These are phyloP conservation scores for Drosophila serrata DNA, from an alignment of 1,140 invertebrate genomes.

Conservation along the genomic window DNA sequence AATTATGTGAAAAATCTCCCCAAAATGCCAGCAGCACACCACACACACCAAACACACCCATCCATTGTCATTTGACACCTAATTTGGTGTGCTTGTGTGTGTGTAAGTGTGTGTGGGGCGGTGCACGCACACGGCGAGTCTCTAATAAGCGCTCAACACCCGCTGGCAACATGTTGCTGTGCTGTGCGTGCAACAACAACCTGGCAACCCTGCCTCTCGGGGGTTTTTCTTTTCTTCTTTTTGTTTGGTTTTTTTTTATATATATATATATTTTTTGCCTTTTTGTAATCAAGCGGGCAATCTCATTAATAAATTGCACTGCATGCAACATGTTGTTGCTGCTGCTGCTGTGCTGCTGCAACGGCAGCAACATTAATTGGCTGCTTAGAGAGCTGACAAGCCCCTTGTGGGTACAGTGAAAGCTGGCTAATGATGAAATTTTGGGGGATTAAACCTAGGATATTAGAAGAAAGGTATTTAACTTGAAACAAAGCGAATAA, in stretches of 20 bases:
- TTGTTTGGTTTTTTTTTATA: background rate
- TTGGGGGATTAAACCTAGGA: background rate
- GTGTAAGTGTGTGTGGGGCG: slow-evolving; percentile 8
- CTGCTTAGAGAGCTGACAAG: slow-evolving; percentile 76
- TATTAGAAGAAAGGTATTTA: background rate
- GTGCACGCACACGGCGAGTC: slow-evolving; percentile 61
- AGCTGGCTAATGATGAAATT: slow-evolving; percentile 21
- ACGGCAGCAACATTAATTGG: slow-evolving; percentile 77
- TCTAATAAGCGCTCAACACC: slow-evolving; percentile 83
- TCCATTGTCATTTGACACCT: slow-evolving; percentile 84
- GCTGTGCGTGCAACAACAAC: slow-evolving; percentile 64
- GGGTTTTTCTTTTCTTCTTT: slow-evolving; percentile 10
- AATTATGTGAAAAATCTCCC: slow-evolving; percentile 10
- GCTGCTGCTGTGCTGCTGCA: slow-evolving; percentile 31
- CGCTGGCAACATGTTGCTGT: slow-evolving; percentile 76
- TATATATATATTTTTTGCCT: slow-evolving; percentile 21
- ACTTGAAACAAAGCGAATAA: too few species aligned
- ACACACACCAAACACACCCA: slow-evolving; percentile 15
- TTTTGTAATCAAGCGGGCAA: slow-evolving; percentile 81
- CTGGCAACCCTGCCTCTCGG: slow-evolving; percentile 52
- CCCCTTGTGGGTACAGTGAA: slow-evolving; percentile 36
- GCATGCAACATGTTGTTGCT: slow-evolving; percentile 76
- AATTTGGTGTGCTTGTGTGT: slow-evolving; percentile 51
- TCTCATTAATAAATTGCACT: slow-evolving; percentile 85
- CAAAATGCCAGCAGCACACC: slow-evolving; percentile 3